Conservation (phyloP, 2,113 vertebrate species). For the Paramisgurnus dabryanus region DNA sequence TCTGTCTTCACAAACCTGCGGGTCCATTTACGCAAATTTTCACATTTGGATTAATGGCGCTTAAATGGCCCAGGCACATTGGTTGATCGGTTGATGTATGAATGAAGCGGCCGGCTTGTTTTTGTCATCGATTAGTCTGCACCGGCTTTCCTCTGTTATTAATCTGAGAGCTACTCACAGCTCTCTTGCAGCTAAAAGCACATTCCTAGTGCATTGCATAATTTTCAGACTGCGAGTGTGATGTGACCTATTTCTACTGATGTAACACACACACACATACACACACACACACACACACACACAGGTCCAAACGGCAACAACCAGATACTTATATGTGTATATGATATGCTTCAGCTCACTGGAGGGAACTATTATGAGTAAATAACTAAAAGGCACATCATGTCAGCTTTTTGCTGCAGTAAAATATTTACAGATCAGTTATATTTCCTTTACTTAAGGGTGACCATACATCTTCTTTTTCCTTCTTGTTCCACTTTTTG, state of each 20-base stretch:
- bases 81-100: not conserved
- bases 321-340: too few species aligned
- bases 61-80: conserved; percentile 11
- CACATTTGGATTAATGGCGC: not conserved
- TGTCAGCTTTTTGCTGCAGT: too few species aligned
- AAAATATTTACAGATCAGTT: too few species aligned
- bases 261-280: conserved; percentile 10
- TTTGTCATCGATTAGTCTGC: conserved; percentile 30
- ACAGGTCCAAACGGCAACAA: not conserved
- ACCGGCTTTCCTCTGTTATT: conserved; percentile 4
- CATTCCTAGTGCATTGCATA: conserved; percentile 56
- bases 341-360: too few species aligned
- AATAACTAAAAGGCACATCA: too few species aligned
- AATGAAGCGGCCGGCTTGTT: conserved; percentile 5
- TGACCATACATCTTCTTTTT: too few species aligned
- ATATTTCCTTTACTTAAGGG: too few species aligned
- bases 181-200: conserved; percentile 33
- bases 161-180: conserved; percentile 36
- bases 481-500: too few species aligned
- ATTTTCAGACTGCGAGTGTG: conserved; percentile 39
- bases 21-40: not conserved
- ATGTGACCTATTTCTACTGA: conserved; percentile 53
- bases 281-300: conserved; percentile 1
- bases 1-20: not conserved
- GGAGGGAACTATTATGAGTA: too few species aligned